Conservation (phyloP, 2,797 vertebrate genomes). For the Gallinago stenura region DNA sequence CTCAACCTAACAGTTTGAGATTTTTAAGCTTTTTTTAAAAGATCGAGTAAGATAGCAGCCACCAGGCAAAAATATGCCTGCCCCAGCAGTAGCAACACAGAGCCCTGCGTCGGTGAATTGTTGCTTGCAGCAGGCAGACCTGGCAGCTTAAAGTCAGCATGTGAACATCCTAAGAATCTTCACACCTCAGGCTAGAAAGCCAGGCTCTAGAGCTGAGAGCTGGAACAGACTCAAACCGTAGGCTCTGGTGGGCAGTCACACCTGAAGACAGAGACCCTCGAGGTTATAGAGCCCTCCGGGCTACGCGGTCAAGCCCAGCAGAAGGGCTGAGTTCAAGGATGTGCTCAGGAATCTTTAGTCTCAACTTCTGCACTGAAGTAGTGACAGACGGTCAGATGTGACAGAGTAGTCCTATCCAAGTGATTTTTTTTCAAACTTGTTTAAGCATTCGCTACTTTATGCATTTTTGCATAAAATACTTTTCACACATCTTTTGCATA, state of each 20-base stretch:
- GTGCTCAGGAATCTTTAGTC: not conserved
- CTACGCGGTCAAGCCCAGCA: not conserved
- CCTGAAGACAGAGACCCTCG: not conserved
- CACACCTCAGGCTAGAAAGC: not conserved
- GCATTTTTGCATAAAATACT: not conserved
- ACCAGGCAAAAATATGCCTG: not conserved
- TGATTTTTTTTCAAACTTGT: not conserved
- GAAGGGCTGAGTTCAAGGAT: not conserved
- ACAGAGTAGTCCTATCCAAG: not conserved
- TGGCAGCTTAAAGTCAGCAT: not conserved
- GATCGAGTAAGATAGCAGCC: not conserved
- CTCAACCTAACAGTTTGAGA: not conserved
- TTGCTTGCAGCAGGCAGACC: not conserved
- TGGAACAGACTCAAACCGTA: accelerated
- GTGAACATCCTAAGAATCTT: not conserved
- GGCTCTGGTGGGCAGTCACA: not conserved
- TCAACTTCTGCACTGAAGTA: not conserved
- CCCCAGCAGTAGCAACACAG: not conserved
- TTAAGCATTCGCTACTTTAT: not conserved
- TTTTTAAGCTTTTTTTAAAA: not conserved
- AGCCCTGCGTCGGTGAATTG: not conserved
- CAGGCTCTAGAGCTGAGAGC: not conserved
- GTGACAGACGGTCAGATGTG: not conserved
- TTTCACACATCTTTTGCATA: not conserved
- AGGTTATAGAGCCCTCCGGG: not conserved